A percentile compares a stretch with the other conserved stretches of the same genome.
phyloP scores from a whole-genome alignment of 2,888 invertebrate species.

The Lamellibrachia satsuma region DNA sequence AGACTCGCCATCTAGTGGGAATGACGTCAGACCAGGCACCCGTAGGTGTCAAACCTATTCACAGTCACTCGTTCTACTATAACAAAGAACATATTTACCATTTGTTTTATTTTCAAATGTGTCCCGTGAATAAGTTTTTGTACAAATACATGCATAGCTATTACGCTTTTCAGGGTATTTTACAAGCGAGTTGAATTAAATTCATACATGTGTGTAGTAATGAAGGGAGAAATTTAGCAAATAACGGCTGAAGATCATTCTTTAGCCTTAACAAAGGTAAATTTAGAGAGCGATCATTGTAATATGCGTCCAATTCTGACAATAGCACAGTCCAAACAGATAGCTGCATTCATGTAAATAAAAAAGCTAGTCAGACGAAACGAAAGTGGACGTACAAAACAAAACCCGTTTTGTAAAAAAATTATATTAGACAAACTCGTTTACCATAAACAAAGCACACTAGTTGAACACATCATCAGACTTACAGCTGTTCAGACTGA shows the following conservation, averaged over 20 bases:
- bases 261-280: background rate
- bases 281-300: background rate
- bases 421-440: background rate
- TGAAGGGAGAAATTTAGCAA: background rate
- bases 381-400: slow-evolving; percentile 9
- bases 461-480: background rate
- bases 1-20: background rate
- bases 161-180: background rate
- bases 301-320: background rate
- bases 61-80: background rate
- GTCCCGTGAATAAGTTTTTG: background rate
- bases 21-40: background rate
- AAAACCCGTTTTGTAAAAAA: background rate
- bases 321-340: background rate
- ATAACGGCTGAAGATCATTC: background rate
- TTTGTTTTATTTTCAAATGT: background rate
- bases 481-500: background rate
- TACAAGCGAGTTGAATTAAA: slow-evolving; percentile 17
- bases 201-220: background rate
- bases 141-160: background rate
- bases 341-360: background rate
- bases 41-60: background rate
- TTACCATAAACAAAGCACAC: background rate
- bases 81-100: background rate
- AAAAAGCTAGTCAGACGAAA: background rate